These are phyloP conservation scores for Nomada fucata DNA, from an alignment of 2,888 invertebrate species.

Conservation along the genomic window DNA sequence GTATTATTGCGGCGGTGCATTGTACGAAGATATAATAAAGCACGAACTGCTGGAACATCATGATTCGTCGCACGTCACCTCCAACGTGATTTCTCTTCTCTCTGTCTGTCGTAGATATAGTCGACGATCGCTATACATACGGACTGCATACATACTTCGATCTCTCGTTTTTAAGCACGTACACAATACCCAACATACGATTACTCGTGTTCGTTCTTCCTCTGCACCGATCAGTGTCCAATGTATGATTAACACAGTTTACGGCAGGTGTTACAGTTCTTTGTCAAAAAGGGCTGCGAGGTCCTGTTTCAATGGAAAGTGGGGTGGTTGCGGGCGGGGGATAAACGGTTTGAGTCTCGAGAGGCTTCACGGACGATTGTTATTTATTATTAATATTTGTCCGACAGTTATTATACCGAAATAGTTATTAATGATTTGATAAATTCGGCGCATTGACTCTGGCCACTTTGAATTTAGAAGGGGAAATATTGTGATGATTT, in stretches of 20 bases:
- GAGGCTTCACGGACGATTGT: too few relatives aligned
- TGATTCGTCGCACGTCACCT: slow-evolving; percentile 75
- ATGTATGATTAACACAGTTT: slow-evolving; percentile 12
- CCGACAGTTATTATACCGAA: too few relatives aligned
- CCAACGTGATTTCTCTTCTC: slow-evolving; percentile 72
- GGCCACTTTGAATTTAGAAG: too few relatives aligned
- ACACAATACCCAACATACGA: slow-evolving; percentile 33
- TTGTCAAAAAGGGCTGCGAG: background rate
- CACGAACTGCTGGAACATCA: slow-evolving; percentile 78
- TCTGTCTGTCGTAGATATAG: slow-evolving; percentile 67
- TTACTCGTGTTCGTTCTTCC: slow-evolving; percentile 31
- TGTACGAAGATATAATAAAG: slow-evolving; percentile 81
- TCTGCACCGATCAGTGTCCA: slow-evolving; percentile 35
- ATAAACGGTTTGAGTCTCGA: too few relatives aligned
- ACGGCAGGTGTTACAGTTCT: slow-evolving; percentile 17
- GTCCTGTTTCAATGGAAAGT: background rate
- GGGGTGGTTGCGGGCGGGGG: too few relatives aligned
- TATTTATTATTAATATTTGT: too few relatives aligned
- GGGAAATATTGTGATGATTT: too few relatives aligned
- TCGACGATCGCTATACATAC: slow-evolving; percentile 27
- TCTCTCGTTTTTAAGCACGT: slow-evolving; percentile 34
- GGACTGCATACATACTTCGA: slow-evolving; percentile 24
- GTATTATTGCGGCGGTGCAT: slow-evolving; percentile 65
- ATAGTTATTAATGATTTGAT: too few relatives aligned
- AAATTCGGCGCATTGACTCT: too few relatives aligned